Percentiles rank a stretch among this genome's conserved stretches.
These are phyloP conservation scores for Ardeotis arabs DNA, from an alignment of 2,113 vertebrate species.

Conservation along the genomic window DNA sequence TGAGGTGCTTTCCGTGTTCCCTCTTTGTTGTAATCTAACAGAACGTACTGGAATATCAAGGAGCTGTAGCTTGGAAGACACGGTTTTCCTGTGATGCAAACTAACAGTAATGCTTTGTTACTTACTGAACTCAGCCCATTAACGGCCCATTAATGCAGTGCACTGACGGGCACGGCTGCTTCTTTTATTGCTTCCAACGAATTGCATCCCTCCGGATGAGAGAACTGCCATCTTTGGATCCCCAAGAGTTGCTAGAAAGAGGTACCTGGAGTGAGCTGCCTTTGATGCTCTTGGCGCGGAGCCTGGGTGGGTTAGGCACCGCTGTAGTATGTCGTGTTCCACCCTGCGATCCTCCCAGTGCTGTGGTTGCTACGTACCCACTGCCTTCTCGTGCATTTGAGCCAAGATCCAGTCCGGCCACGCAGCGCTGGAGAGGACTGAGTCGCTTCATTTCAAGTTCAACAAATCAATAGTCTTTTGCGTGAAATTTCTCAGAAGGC, in stretches of 20 bases:
- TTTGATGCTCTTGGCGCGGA: background rate
- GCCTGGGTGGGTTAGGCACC: background rate
- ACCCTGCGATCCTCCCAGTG: accelerated
- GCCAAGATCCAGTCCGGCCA: background rate
- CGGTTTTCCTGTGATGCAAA: background rate
- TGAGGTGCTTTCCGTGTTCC: background rate
- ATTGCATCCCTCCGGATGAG: background rate
- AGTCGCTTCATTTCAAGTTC: background rate
- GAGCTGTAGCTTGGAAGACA: background rate
- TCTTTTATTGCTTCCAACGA: accelerated
- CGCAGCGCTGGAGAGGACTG: background rate
- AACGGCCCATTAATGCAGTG: background rate
- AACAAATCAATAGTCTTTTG: background rate
- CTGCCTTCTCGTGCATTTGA: accelerated
- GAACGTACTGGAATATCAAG: background rate
- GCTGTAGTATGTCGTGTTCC: accelerated
- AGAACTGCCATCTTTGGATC: background rate
- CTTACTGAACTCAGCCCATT: background rate
- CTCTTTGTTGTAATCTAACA: background rate
- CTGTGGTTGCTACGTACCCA: background rate
- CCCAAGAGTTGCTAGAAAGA: accelerated
- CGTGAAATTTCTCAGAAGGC: background rate
- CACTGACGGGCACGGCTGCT: background rate
- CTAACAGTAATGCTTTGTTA: background rate
- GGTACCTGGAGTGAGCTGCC: accelerated